A percentile compares a stretch with the other conserved stretches of the same genome.
Conservation (phyloP, 2,113 vertebrate genomes). For the Gymnocephalus cernua region DNA sequence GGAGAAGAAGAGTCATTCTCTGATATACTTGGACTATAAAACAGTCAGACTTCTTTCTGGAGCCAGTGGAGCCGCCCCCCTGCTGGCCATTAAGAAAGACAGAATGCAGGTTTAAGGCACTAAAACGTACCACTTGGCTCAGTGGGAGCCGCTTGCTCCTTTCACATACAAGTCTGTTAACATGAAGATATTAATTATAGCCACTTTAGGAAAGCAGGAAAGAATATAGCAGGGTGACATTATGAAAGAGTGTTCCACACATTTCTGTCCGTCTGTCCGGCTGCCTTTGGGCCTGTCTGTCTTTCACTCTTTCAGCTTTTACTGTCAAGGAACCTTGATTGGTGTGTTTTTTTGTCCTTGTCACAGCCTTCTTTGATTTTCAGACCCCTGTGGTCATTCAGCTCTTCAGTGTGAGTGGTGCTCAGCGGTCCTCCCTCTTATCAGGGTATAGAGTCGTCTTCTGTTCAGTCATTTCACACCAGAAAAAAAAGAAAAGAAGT, state of each 20-base stretch:
- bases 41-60: no score
- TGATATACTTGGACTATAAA: no score
- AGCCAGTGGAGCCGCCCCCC: no score
- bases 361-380: slow-evolving; percentile 1
- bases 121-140: no score
- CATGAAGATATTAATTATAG: neutral
- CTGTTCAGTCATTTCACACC: neutral
- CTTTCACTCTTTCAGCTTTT: neutral
- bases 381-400: neutral
- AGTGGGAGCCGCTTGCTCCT: neutral
- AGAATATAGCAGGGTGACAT: neutral
- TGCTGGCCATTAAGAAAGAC: no score
- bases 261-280: neutral
- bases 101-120: no score
- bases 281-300: no score
- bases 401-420: slow-evolving; percentile 7
- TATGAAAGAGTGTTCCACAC: neutral
- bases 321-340: slow-evolving; percentile 1
- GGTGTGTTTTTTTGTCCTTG: neutral
- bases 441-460: neutral
- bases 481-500: neutral
- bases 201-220: no score
- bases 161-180: neutral
- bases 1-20: no score
- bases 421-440: neutral